These are phyloP conservation scores for Distichodus sexfasciatus DNA, from an alignment of 2,797 vertebrate species.

Conservation along the genomic window DNA sequence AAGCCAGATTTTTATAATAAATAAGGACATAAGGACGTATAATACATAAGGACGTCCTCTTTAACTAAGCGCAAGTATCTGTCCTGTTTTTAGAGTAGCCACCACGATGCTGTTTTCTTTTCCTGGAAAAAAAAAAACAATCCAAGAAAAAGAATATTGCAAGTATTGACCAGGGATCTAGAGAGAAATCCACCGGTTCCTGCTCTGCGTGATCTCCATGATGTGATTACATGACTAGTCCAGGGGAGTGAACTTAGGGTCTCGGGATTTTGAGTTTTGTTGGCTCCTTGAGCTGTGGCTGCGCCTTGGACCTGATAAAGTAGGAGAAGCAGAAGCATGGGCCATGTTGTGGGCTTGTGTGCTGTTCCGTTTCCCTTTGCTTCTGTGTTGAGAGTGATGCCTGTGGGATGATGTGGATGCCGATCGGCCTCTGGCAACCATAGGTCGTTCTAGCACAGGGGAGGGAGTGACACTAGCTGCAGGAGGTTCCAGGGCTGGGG, in stretches of 20 bases:
- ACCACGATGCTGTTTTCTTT: no score
- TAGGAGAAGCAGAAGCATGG: constrained; percentile 40
- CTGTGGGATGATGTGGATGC: constrained; percentile 47
- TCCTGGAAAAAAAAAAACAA: no score
- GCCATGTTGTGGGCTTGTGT: constrained; percentile 47
- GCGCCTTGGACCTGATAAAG: constrained; percentile 38
- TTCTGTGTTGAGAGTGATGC: constrained; percentile 49
- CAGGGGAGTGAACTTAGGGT: constrained; percentile 40
- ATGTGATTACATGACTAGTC: constrained; percentile 47
- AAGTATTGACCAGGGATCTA: neutral
- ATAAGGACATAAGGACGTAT: no score
- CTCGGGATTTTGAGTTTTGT: constrained; percentile 31
- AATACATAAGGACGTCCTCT: no score
- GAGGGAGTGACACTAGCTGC: constrained; percentile 20
- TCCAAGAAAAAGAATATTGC: no score
- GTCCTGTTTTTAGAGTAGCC: no score
- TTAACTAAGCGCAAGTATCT: no score
- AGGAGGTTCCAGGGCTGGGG: constrained; percentile 58
- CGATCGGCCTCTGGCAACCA: constrained; percentile 9
- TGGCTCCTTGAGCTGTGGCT: constrained; percentile 31
- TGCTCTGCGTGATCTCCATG: no score
- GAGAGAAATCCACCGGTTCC: neutral
- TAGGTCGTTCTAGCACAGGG: neutral
- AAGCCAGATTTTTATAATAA: no score
- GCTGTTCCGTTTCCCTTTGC: constrained; percentile 50